Percentiles rank a stretch among this genome's conserved stretches.
Evolutionary conservation across 2,888 invertebrate species (phyloP).

Genomic region (Drosophila testacea): DNA sequence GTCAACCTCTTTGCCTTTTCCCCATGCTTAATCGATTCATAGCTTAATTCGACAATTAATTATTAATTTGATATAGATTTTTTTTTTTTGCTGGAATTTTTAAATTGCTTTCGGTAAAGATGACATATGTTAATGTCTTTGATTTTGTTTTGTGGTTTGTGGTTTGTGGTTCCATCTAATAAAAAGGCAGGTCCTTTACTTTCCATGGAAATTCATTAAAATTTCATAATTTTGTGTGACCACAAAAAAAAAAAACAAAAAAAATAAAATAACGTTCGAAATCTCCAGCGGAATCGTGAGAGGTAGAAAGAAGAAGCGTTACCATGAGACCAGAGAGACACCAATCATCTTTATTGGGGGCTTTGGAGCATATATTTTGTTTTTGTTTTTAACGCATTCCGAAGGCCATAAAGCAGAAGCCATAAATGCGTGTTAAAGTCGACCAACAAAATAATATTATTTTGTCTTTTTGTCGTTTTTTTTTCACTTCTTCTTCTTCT

Average conservation of each 20-base stretch:
- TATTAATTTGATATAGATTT: constrained; percentile 6
- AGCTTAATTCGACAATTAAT: constrained; percentile 14
- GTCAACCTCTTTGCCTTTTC: not conserved
- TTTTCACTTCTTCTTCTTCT: not conserved
- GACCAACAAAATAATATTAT: constrained; percentile 54
- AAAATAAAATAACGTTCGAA: not conserved
- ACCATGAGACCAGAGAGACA: constrained; percentile 56
- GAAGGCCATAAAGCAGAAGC: constrained; percentile 71
- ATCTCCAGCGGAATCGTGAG: constrained; percentile 7
- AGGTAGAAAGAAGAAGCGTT: constrained; percentile 18
- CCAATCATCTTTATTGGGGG: constrained; percentile 72
- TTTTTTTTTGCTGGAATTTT: constrained; percentile 3
- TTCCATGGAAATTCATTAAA: constrained; percentile 48
- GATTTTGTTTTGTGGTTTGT: not conserved
- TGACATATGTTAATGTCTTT: constrained; percentile 27
- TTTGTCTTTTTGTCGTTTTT: not conserved
- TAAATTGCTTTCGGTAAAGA: not conserved
- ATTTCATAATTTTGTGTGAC: constrained; percentile 47
- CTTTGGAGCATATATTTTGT: constrained; percentile 21
- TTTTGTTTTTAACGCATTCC: constrained; percentile 64
- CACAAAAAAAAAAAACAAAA: constrained; percentile 19
- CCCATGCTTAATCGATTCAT: not conserved
- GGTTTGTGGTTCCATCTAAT: constrained; percentile 12
- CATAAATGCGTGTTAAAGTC: constrained; percentile 75
- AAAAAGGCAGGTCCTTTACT: constrained; percentile 22